Conservation (phyloP, 2,888 invertebrate genomes). For the Dioctria linearis region DNA sequence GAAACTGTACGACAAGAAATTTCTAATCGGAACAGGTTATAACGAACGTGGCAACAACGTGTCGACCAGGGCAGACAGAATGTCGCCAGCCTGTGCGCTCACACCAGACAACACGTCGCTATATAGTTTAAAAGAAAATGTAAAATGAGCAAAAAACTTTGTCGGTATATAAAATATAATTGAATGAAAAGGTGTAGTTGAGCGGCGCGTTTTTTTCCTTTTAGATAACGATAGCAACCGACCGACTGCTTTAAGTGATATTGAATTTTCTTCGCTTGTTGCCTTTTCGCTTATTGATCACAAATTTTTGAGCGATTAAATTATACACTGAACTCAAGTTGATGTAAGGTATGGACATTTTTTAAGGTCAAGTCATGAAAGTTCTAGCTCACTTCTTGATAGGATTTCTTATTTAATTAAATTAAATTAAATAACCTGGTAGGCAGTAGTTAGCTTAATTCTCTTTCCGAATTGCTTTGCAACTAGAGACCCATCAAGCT, state of each 20-base stretch:
- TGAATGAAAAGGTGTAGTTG: slow-evolving; percentile 57
- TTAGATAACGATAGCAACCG: slow-evolving; percentile 16
- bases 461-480: too few species aligned
- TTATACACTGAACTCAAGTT: neutral
- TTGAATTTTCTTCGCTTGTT: slow-evolving; percentile 33
- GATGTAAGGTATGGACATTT: slow-evolving; percentile 11
- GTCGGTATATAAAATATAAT: slow-evolving; percentile 51
- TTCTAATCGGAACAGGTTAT: slow-evolving; percentile 43
- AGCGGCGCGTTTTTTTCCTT: slow-evolving; percentile 19
- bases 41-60: slow-evolving; percentile 77
- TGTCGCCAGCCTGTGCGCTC: slow-evolving; percentile 89
- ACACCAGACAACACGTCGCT: slow-evolving; percentile 84
- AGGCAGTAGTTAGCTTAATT: too few species aligned
- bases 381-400: too few species aligned
- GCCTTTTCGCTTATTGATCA: slow-evolving; percentile 33
- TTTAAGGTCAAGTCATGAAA: slow-evolving; percentile 19
- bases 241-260: slow-evolving; percentile 31
- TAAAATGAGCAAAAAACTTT: slow-evolving; percentile 43
- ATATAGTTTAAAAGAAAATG: slow-evolving; percentile 47
- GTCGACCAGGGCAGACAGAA: slow-evolving; percentile 90
- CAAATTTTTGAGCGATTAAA: neutral
- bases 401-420: too few species aligned
- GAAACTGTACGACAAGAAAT: slow-evolving; percentile 27
- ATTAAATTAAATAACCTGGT: too few species aligned
- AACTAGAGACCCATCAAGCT: too few species aligned